Evolutionary conservation across 2,888 invertebrate species (phyloP), one percentile per base, ranked within the genome.

Genomic region (Aporophyla nigra): DNA sequence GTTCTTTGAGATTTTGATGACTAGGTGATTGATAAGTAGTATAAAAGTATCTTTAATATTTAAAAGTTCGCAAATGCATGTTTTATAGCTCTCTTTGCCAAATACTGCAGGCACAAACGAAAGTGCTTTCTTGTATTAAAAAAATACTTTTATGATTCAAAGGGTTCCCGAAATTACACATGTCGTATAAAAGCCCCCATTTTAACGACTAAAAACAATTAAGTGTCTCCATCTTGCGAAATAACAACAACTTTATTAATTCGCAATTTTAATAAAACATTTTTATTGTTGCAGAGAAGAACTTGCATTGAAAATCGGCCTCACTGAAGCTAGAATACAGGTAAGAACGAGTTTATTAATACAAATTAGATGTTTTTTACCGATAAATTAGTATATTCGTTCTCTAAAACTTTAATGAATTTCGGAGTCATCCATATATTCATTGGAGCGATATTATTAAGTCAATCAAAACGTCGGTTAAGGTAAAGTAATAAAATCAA

Each of bases 311-410:
- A 99, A 99, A 97, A 99, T 99, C 91, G 99, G 99, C 89, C 97
- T 99, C 85, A 99, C 99, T 61, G 99, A 99, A 97, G 99, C 99
- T 78, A 97, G 99, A 94, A 99, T 99, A 95, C 99, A 99, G 98
- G 99, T 99, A 97, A 97, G 97, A 76, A 65, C 46, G 21, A 54
- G 5, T 76, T 71, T 71, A 65, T 71, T 65, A 53, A 74, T 89
- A 91, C 87, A 78, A 59, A 65, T 74, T 58, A 63, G 19, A 19
- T 53, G 33, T 53, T 40, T 68, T 67, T 80, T 85, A 0, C 12
- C 54, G 24, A 61, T 79, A 74, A 74, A 69, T 75, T 69, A 62
- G 56, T 70, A 67, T 59, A 74, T 80, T 80, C 56, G 61, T 40
- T 63, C 68, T 71, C 59, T 27, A 40, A 21, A 51, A 68, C 67